Conservation (phyloP, 2,888 invertebrate species). For the Diarsia brunnea region DNA sequence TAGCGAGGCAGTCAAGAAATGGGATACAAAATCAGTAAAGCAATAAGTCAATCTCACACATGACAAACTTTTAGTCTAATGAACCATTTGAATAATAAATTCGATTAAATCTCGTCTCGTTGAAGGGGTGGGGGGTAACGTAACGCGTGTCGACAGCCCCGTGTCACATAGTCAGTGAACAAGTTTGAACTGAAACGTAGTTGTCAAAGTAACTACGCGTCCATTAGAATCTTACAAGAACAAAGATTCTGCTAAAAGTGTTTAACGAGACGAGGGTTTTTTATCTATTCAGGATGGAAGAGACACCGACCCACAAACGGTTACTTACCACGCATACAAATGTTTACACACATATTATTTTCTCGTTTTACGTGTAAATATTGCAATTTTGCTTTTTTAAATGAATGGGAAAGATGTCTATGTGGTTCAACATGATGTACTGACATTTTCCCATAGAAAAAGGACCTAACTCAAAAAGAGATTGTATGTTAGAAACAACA, state of each 20-base stretch:
- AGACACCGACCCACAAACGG: not conserved
- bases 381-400: not conserved
- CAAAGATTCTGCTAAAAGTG: not conserved
- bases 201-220: not conserved
- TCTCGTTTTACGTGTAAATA: not conserved
- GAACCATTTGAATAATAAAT: conserved; percentile 24
- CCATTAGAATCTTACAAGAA: not conserved
- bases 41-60: conserved; percentile 1
- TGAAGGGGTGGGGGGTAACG: conserved; percentile 1
- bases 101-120: conserved; percentile 18
- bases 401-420: not conserved
- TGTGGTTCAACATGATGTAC: not conserved
- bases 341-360: too few species aligned
- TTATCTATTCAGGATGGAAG: not conserved
- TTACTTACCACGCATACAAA: too few species aligned
- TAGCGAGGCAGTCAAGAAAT: not conserved
- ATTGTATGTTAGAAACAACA: conserved; percentile 2
- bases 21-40: conserved; percentile 21
- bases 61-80: conserved; percentile 14
- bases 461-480: not conserved
- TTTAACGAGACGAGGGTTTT: not conserved
- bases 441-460: not conserved
- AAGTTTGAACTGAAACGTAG: not conserved
- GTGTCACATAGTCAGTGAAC: not conserved
- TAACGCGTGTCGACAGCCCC: not conserved